These are phyloP conservation scores for Etia nguti DNA, from an alignment of 2,113 vertebrate genomes.

Conservation along the genomic window DNA sequence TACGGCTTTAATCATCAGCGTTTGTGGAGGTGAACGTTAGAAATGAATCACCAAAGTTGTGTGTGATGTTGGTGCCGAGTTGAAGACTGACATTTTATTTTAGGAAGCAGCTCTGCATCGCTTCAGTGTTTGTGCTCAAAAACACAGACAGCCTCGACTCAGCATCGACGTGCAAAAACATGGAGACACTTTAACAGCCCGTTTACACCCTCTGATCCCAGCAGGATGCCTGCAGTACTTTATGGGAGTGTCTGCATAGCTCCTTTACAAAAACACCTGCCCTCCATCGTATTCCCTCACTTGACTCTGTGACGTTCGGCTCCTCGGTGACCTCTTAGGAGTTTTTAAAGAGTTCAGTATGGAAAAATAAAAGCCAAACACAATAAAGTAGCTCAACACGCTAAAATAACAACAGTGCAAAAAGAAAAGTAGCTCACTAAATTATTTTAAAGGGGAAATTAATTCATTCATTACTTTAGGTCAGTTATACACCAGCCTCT, in stretches of 20 bases:
- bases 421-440: background rate
- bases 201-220: background rate
- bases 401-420: background rate
- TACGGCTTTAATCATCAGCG: background rate
- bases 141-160: background rate
- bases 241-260: background rate
- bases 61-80: background rate
- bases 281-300: background rate
- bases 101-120: background rate
- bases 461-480: accelerated
- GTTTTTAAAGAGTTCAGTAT: background rate
- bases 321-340: background rate
- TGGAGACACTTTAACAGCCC: background rate
- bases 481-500: background rate
- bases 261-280: background rate
- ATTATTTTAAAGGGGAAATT: accelerated
- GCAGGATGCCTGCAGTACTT: background rate
- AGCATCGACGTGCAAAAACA: background rate
- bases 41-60: background rate
- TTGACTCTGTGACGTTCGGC: background rate
- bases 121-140: background rate
- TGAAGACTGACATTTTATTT: background rate
- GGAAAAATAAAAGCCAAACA: background rate
- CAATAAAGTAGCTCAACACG: accelerated
- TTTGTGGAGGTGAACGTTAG: background rate